Base-by-base conservation (phyloP, 2,113 vertebrate species). In the Eonycteris spelaea region DNA sequence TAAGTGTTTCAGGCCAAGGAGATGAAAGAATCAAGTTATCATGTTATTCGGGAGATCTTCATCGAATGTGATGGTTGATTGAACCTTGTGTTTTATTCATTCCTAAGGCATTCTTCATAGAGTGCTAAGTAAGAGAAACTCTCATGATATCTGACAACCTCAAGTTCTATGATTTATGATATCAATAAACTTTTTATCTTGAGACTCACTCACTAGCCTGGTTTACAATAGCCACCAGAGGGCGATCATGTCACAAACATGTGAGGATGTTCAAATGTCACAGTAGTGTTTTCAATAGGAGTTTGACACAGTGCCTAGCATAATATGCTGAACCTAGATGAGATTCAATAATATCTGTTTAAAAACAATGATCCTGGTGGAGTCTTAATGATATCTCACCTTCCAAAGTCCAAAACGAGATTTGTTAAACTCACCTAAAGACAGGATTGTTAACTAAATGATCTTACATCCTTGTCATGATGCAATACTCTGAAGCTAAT, bases 221-320 rank as follows among this genome's bases (percentile, higher is more conserved):
- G 75, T 61, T 86, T 55, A 5, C 5, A 61, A 24, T 5, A 11
- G 57, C 91, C 97, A 89, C 96, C 91, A 97, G 97, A 95, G 96
- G 96, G 97, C 77, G 7, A 53, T 40, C 48, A 3, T 1, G 14
- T 80, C 86, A 75, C 95, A 94, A 95, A 94, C 11, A 30, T 40
- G 2, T 53, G 38, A 86, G 19, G 6, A 75, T 1, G 14, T 16
- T 77, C 19, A 11, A 77, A 16, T 3, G 26, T 5, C 4, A 11
- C 33, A 8, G 16, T 22, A 7, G 8, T 48, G 7, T 15, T 73
- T 51, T 18, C 38, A 51, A 1, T 2, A 1, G 7, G 26, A 59
- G 22, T 35, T 22, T 43, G 19, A 13, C 0, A 6, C 6, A 22
- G 21, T 7, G 24, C 55, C n/a, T 22, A 24, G 38, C 48, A 48